A percentile compares a stretch with the other conserved stretches of the same genome.
These are phyloP conservation scores for Tragelaphus eurycerus DNA, from an alignment of 2,797 vertebrate genomes.

Conservation along the genomic window DNA sequence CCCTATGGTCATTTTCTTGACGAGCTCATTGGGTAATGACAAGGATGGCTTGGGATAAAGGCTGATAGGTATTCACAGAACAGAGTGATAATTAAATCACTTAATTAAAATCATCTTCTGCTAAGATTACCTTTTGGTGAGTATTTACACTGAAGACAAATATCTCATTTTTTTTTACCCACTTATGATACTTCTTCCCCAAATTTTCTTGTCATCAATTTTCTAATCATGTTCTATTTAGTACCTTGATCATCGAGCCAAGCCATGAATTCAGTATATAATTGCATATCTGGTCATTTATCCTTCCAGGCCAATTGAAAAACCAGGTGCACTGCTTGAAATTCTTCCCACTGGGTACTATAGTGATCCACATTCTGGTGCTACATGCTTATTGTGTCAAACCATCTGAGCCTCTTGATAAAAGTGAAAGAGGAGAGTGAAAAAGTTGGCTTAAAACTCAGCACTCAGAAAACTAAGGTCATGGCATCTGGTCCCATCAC, in stretches of 20 bases:
- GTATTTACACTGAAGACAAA: not conserved
- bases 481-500: not conserved
- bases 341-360: not conserved
- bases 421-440: not conserved
- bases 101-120: not conserved
- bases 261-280: not conserved
- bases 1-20: not conserved
- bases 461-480: not conserved
- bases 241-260: not conserved
- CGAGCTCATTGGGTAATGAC: not conserved
- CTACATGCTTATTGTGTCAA: not conserved
- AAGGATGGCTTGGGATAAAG: not conserved
- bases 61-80: not conserved
- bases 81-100: not conserved
- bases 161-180: not conserved
- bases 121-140: not conserved
- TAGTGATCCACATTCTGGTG: not conserved
- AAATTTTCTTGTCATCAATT: not conserved
- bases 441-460: not conserved
- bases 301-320: not conserved
- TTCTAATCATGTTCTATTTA: not conserved
- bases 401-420: not conserved
- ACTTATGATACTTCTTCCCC: not conserved
- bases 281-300: not conserved
- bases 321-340: not conserved